Conservation (phyloP, 2,888 invertebrate genomes). For the Meteorus colon region DNA sequence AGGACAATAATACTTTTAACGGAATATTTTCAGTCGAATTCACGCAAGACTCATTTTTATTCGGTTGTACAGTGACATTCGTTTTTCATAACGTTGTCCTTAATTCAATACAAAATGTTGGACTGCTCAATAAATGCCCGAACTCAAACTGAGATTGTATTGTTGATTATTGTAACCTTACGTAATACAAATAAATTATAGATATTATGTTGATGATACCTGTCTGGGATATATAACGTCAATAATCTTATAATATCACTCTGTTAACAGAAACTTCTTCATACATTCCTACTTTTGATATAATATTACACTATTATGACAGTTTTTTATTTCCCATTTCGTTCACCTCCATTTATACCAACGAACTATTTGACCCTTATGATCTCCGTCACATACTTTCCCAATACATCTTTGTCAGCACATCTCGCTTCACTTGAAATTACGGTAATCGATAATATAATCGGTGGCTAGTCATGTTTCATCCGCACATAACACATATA, state of each 20-base stretch:
- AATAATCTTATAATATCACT: too few species aligned
- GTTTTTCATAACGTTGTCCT: too few species aligned
- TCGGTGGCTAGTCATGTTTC: slow-evolving; percentile 42
- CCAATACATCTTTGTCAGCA: slow-evolving; percentile 26
- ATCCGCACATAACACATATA: slow-evolving; percentile 25
- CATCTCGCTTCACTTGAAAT: slow-evolving; percentile 44
- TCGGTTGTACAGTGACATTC: not conserved
- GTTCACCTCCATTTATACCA: slow-evolving; percentile 22
- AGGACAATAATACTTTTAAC: not conserved
- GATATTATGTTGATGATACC: too few species aligned
- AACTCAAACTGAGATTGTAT: too few species aligned
- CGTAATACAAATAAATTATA: too few species aligned
- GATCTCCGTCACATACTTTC: slow-evolving; percentile 27
- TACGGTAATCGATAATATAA: slow-evolving; percentile 55
- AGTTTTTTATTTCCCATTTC: slow-evolving; percentile 23
- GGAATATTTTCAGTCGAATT: not conserved
- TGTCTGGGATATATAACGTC: too few species aligned
- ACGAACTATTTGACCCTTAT: slow-evolving; percentile 17
- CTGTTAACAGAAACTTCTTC: too few species aligned
- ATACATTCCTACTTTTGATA: not conserved
- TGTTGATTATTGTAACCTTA: too few species aligned
- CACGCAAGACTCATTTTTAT: not conserved
- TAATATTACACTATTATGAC: not conserved
- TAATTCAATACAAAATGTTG: too few species aligned
- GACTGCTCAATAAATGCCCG: too few species aligned